Conservation (phyloP, 1,140 invertebrate species). For the Achroia grisella region DNA sequence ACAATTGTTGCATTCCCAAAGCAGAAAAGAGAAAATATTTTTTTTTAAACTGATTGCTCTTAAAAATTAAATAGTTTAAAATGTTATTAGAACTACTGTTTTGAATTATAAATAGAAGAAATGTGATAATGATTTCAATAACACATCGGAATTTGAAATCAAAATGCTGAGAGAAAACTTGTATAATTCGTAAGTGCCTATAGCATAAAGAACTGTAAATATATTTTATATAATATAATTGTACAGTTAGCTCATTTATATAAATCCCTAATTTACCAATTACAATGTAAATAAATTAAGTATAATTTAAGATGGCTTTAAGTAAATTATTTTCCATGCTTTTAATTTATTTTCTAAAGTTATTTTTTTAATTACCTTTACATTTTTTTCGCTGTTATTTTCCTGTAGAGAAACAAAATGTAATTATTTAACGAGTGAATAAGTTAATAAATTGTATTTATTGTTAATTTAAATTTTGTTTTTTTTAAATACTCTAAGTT, state of each 20-base stretch:
- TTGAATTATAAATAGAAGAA: background rate
- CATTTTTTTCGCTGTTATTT: constrained; percentile 11
- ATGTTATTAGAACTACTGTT: constrained; percentile 2
- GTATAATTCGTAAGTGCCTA: constrained; percentile 33
- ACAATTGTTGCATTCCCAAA: constrained; percentile 2
- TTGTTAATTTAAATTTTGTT: constrained; percentile 43
- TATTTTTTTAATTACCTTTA: background rate
- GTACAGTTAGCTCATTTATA: constrained; percentile 12
- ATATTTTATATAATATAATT: constrained; percentile 23
- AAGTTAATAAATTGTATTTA: constrained; percentile 63
- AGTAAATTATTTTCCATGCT: constrained; percentile 29
- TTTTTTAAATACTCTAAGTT: too few species aligned
- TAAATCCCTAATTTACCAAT: constrained; percentile 11
- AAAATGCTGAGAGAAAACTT: background rate
- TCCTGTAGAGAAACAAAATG: constrained; percentile 18
- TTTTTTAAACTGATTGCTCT: constrained; percentile 1
- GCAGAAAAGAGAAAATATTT: constrained; percentile 22
- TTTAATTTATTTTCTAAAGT: constrained; percentile 25
- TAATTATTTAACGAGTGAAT: constrained; percentile 38
- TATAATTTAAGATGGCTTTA: constrained; percentile 22
- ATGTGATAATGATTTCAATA: constrained; percentile 1
- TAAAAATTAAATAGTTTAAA: background rate
- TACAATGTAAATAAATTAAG: constrained; percentile 33
- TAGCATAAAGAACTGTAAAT: constrained; percentile 39
- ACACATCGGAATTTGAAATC: background rate